phyloP scores from a whole-genome alignment of 2,888 invertebrate species.

The Orthosia gothica region DNA sequence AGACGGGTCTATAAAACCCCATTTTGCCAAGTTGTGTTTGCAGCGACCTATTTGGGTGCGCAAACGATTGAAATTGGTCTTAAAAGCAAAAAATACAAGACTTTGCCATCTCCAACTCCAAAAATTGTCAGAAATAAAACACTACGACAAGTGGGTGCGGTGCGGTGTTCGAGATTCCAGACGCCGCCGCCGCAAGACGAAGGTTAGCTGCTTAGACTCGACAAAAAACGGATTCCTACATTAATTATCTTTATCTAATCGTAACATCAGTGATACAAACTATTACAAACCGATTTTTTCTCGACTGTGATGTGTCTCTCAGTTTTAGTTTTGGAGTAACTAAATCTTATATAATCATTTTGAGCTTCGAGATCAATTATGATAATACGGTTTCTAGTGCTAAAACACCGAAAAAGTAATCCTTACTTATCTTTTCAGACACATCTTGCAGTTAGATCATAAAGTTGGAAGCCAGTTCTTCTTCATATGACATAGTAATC shows the following conservation, averaged over 20 bases:
- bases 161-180: constrained; percentile 65
- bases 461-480: not conserved
- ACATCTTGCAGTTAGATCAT: not conserved
- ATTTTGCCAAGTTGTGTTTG: too few relatives aligned
- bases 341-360: not conserved
- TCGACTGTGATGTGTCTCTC: not conserved
- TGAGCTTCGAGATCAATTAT: not conserved
- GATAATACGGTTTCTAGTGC: not conserved
- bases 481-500: not conserved
- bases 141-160: constrained; percentile 58
- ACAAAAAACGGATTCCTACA: constrained; percentile 59
- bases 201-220: constrained; percentile 59
- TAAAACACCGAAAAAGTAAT: too few relatives aligned
- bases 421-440: not conserved
- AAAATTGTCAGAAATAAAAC: constrained; percentile 31
- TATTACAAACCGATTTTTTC: constrained; percentile 28
- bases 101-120: constrained; percentile 8
- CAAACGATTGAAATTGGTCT: not conserved
- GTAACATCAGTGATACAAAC: constrained; percentile 43
- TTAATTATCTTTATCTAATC: constrained; percentile 62
- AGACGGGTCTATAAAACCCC: too few relatives aligned
- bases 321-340: not conserved
- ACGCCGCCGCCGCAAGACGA: constrained; percentile 48
- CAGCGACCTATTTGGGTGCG: too few relatives aligned
- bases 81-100: not conserved